These are phyloP conservation scores for Ormia ochracea DNA, from an alignment of 2,888 invertebrate species.

Conservation along the genomic window DNA sequence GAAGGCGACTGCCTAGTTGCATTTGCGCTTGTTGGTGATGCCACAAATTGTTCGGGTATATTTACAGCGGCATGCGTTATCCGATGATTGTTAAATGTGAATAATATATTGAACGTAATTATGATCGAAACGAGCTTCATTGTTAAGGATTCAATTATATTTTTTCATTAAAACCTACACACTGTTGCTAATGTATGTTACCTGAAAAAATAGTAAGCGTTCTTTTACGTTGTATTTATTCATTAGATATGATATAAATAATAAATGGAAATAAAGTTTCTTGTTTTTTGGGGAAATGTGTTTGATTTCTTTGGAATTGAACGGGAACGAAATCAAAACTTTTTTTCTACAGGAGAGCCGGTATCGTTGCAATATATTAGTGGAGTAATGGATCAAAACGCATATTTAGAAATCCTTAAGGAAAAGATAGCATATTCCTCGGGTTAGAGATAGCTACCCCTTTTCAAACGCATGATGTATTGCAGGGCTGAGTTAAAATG, in stretches of 20 bases:
- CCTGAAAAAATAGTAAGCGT: too few species aligned
- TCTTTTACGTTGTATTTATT: too few species aligned
- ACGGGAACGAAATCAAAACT: too few species aligned
- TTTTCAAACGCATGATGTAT: too few species aligned
- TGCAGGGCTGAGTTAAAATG: too few species aligned
- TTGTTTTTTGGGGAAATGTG: too few species aligned
- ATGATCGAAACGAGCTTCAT: not conserved
- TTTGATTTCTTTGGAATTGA: too few species aligned
- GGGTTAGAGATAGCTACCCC: too few species aligned
- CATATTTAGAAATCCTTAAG: not conserved
- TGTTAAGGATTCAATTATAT: not conserved
- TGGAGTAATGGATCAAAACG: not conserved
- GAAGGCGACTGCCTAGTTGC: not conserved
- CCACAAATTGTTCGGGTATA: too few species aligned
- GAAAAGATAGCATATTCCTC: not conserved
- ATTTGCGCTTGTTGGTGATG: not conserved
- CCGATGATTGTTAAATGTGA: not conserved
- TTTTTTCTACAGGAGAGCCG: constrained; percentile 3
- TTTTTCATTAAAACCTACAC: not conserved
- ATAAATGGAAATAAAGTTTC: too few species aligned
- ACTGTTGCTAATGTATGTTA: too few species aligned
- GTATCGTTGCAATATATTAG: not conserved
- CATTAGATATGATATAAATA: too few species aligned
- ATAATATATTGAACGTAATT: not conserved
- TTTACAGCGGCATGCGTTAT: not conserved